Conservation (phyloP, 2,888 invertebrate genomes). For the Bombyx huttoni region DNA sequence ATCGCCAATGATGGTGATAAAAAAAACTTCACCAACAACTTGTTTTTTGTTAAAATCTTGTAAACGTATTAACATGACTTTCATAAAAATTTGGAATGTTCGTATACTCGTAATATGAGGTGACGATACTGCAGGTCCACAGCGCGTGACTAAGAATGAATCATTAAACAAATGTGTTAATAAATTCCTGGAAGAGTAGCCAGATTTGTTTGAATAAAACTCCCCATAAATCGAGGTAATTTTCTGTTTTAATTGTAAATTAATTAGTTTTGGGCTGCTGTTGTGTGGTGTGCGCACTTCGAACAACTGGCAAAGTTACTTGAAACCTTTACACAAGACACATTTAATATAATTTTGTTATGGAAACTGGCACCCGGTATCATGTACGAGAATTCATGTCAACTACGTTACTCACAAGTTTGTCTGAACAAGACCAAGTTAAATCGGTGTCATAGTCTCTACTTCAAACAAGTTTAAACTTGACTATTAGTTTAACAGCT, state of each 20-base stretch:
- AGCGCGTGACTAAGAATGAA: too few relatives aligned
- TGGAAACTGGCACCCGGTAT: not conserved
- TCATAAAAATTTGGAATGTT: too few relatives aligned
- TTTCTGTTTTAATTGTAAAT: slow-evolving; percentile 26
- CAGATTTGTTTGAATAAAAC: slow-evolving; percentile 6
- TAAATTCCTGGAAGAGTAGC: too few relatives aligned
- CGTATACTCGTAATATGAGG: too few relatives aligned
- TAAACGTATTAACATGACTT: too few relatives aligned
- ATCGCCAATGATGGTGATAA: too few relatives aligned
- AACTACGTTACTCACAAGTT: not conserved
- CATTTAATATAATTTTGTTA: slow-evolving; percentile 1
- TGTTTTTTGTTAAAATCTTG: too few relatives aligned
- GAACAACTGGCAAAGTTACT: slow-evolving; percentile 10
- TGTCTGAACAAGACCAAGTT: not conserved
- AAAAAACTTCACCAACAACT: too few relatives aligned
- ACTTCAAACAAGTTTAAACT: not conserved
- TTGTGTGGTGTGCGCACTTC: slow-evolving; percentile 9
- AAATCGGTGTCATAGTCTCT: not conserved
- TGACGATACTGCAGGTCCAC: too few relatives aligned
- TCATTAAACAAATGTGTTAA: too few relatives aligned
- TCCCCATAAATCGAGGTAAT: slow-evolving; percentile 18
- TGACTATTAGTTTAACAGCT: not conserved
- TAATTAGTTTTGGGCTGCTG: slow-evolving; percentile 26
- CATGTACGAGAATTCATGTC: not conserved
- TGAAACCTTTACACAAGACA: slow-evolving; percentile 5